Evolutionary conservation across 2,797 vertebrate species (phyloP), one percentile per base, ranked within the genome.

Genomic region (Lutjanus campechanus): DNA sequence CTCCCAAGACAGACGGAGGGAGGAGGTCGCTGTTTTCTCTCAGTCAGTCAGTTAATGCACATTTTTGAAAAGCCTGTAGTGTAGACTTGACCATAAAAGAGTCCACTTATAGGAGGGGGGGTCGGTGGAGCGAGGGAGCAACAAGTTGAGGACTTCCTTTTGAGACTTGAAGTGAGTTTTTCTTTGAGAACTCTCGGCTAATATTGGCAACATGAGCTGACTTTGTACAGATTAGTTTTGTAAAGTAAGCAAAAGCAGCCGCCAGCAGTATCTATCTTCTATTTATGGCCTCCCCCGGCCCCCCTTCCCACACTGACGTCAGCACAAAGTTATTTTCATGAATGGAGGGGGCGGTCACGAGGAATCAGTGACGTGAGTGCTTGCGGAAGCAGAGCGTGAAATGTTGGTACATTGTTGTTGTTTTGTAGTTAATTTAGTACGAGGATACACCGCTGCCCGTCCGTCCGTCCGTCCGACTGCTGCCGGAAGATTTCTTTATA

Each of bases 331-430:
- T 96, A 96, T 96, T 96, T 96, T 96, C 96, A 96, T 96, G 96
- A 96, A 96, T 96, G 96, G 96, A 96, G 95, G 95, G 95, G 95
- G 95, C 94, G 95, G 95, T 96, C 96, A 96, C 95, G 95, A 95
- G 96, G 94, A 96, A 66, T 76, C 83, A 83, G 92, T 96, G 96
- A 96, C 96, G 96, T 92, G 82, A 92, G 93, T 79, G 94, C 95
- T 96, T 95, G 95, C 96, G 96, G 96, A 96, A 96, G 95, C 95
- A 88, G 84, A 77, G 95, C 93, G 94, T 95, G 95, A 95, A 96
- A 96, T 96, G 96, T 95, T 93, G 93, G 93, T 93, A 95, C 96
- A 95, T 95, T 96, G 95, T 96, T 96, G 95, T 96, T 96, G 96
- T 96, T 96, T 95, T 96, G 95, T 91, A 95, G 94, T 93, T 93